Base-by-base conservation (phyloP, 2,797 vertebrate species). In the Pseudopleuronectes americanus region DNA sequence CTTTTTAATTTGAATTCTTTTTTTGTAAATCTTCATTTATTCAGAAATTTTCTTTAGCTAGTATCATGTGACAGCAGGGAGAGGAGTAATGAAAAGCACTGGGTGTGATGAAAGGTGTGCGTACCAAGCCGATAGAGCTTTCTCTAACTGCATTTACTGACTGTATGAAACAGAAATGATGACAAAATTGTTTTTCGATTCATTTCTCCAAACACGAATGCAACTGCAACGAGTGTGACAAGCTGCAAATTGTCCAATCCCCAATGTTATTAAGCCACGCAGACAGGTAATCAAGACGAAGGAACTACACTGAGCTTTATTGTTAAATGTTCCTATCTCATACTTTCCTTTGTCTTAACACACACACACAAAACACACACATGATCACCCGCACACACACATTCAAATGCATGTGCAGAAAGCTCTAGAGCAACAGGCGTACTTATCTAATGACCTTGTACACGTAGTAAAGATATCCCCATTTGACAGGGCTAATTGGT, bases 401-500 rank as follows among this genome's bases (percentile, higher is more conserved):
- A 68, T 21, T 49, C n/a, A 13, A 23, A 74, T 31, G 52, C 28
- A 41, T 4, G 33, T 53, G 54, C 48, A 71, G 45, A 64, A 41
- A 78, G 45, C 66, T 74, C 64, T 36, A 45, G 65, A 36, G 33
- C 65, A 72, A 52, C 56, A 21, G 77, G 73, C 49, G 41, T 22
- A 79, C 83, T 89, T 87, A 83, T 87, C 85, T 90, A 79, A 83
- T 85, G 88, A 90, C 91, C 87, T 90, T 85, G 90, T 63, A 71
- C 70, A 72, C 54, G 24, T 75, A 79, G 87, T 84, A 64, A 86
- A 91, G 88, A 91, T 87, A 87, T 90, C 88, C 84, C 89, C 65
- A 38, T 90, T 90, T 92, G 90, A 92, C 92, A 89, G 73, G 63
- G 79, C 89, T 93, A 94, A 94, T 92, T 92, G 91, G 92, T 79